Conservation (phyloP, 2,797 vertebrate species). For the Sitta carolinensis region DNA sequence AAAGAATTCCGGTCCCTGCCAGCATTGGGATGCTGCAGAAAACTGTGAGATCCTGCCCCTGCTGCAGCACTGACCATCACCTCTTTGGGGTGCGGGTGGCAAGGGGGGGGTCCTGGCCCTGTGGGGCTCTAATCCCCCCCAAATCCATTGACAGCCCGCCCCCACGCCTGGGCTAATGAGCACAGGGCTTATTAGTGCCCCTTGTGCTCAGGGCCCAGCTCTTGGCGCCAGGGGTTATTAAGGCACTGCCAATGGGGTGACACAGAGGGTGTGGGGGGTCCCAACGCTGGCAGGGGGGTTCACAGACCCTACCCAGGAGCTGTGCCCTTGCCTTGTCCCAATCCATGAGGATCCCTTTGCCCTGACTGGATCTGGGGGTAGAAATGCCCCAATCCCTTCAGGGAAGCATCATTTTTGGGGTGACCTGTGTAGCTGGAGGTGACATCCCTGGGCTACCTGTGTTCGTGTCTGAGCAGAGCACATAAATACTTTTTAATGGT, state of each 20-base stretch:
- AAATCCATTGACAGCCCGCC: rapidly evolving
- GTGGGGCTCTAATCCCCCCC: background rate
- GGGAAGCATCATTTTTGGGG: background rate
- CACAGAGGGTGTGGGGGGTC: rapidly evolving
- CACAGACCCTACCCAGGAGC: rapidly evolving
- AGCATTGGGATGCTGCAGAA: background rate
- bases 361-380: background rate
- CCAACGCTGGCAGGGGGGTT: rapidly evolving
- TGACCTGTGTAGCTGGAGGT: background rate
- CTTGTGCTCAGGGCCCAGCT: background rate
- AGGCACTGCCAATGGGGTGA: background rate
- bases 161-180: background rate
- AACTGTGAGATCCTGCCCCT: rapidly evolving
- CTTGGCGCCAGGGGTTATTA: background rate
- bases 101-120: background rate
- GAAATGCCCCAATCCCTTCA: too few species aligned
- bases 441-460: rapidly evolving
- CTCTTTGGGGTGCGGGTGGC: background rate
- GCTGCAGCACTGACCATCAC: rapidly evolving
- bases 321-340: background rate
- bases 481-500: background rate
- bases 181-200: background rate
- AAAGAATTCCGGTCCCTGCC: background rate
- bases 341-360: background rate
- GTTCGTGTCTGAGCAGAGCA: background rate